Percentiles rank a stretch among this genome's conserved stretches.
phyloP scores from a whole-genome alignment of 2,888 invertebrate species.

The Carabus problematicus region DNA sequence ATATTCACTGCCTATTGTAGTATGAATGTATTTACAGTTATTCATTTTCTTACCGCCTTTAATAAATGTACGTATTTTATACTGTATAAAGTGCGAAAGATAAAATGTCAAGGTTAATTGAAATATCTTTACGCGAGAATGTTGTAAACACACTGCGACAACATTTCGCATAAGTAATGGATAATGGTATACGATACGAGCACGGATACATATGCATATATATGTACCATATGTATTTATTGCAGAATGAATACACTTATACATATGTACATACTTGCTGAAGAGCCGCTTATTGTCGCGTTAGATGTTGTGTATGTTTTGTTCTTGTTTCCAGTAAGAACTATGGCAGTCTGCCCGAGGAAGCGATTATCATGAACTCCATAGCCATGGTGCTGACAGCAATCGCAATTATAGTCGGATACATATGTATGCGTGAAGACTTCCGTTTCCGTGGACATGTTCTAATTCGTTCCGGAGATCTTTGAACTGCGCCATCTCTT shows the following conservation, averaged over 20 bases:
- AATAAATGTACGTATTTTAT: background rate
- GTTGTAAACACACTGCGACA: background rate
- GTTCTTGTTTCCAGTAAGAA: constrained; percentile 19
- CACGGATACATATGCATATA: too few relatives aligned
- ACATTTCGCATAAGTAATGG: too few relatives aligned
- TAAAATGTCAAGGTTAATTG: constrained; percentile 6
- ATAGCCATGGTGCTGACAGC: constrained; percentile 72
- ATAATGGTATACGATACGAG: too few relatives aligned
- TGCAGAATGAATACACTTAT: too few relatives aligned
- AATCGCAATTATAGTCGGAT: constrained; percentile 70
- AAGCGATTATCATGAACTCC: constrained; percentile 73
- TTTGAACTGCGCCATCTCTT: constrained; percentile 55
- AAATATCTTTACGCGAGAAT: constrained; percentile 1
- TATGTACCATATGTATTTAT: too few relatives aligned
- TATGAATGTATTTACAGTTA: background rate
- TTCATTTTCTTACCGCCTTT: background rate
- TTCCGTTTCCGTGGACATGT: constrained; percentile 62
- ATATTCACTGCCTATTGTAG: too few relatives aligned
- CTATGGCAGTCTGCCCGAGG: constrained; percentile 59
- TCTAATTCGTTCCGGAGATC: constrained; percentile 66
- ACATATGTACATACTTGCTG: background rate
- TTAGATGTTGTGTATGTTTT: constrained; percentile 9
- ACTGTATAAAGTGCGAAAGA: background rate
- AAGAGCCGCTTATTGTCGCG: background rate
- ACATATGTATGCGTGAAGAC: constrained; percentile 69